A percentile compares a stretch with the other conserved stretches of the same genome.
phyloP scores from a whole-genome alignment of 1,140 invertebrate species.

The Neoseiulus cucumeris region DNA sequence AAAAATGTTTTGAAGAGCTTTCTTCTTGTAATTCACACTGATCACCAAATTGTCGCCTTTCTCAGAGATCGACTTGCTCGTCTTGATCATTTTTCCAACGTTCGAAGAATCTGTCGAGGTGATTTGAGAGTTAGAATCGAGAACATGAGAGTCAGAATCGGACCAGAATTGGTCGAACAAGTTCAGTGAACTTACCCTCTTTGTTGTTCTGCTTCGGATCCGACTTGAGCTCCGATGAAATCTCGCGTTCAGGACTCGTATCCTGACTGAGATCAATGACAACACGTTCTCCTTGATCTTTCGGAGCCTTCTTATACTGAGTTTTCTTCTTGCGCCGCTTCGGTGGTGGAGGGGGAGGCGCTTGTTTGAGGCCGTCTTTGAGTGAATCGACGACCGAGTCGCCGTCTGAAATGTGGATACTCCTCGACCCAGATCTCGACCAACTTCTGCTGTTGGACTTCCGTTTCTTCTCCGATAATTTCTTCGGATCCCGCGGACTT shows the following conservation, averaged over 20 bases:
- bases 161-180: too few relatives aligned
- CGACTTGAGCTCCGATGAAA: too few relatives aligned
- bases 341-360: not conserved
- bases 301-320: not conserved
- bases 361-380: not conserved
- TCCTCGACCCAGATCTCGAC: not conserved
- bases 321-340: not conserved
- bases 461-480: not conserved
- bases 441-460: not conserved
- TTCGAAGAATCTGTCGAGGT: too few relatives aligned
- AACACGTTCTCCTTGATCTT: conserved; percentile 3
- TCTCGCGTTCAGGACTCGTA: not conserved
- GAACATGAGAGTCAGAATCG: too few relatives aligned
- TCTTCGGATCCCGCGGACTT: not conserved
- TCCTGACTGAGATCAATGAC: not conserved
- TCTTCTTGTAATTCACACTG: not conserved
- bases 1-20: not conserved
- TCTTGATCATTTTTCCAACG: too few relatives aligned
- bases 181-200: too few relatives aligned
- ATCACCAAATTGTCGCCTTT: conserved; percentile 4
- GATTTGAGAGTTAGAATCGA: too few relatives aligned
- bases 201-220: too few relatives aligned
- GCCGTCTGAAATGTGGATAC: not conserved
- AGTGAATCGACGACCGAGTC: not conserved
- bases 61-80: not conserved